Evolutionary conservation across 1,140 invertebrate species (phyloP).

Genomic region (Galleria mellonella): DNA sequence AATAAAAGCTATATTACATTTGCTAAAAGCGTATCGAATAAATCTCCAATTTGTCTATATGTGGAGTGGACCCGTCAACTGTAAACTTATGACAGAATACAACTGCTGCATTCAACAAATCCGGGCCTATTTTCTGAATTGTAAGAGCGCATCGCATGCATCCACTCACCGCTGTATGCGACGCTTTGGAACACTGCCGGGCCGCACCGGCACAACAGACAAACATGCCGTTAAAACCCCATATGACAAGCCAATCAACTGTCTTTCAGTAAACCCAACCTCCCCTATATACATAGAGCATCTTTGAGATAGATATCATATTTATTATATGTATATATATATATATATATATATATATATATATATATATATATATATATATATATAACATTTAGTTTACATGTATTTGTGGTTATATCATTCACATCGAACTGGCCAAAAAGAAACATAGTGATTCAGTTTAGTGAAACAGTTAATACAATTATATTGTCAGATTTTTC

Average conservation of each 20-base stretch:
- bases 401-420: no score
- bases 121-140: constrained; percentile 1
- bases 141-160: constrained; percentile 45
- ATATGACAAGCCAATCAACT: constrained; percentile 10
- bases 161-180: constrained; percentile 93
- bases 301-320: no score
- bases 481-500: no score
- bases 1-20: constrained; percentile 28
- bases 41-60: constrained; percentile 45
- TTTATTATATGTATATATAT: no score
- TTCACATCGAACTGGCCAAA: no score
- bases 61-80: constrained; percentile 37
- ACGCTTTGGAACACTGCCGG: constrained; percentile 93
- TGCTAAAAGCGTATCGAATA: constrained; percentile 28
- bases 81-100: background rate
- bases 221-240: constrained; percentile 69
- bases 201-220: constrained; percentile 68
- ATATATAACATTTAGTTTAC: no score
- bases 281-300: no score
- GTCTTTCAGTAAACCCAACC: constrained; percentile 5
- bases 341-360: no score
- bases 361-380: no score
- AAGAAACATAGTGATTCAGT: no score
- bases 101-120: background rate
- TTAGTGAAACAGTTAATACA: no score